A percentile compares a stretch with the other conserved stretches of the same genome.
Conservation (phyloP, 2,888 invertebrate genomes). For the Pseudoips prasinana region DNA sequence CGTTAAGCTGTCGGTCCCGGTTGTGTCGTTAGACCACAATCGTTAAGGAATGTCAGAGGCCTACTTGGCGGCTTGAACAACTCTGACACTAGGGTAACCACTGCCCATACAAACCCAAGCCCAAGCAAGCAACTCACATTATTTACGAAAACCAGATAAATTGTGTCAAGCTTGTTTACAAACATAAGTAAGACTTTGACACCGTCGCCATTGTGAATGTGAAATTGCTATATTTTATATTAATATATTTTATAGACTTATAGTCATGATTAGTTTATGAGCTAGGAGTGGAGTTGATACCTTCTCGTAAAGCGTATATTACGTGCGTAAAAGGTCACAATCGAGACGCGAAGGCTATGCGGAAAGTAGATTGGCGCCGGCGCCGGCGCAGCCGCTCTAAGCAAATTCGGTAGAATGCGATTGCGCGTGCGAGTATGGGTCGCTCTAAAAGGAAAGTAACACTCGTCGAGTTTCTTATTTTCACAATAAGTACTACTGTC, state of each 20-base stretch:
- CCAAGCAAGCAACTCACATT: too few relatives aligned
- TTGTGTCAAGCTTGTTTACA: too few relatives aligned
- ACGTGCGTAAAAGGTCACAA: slow-evolving; percentile 76
- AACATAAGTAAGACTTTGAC: neutral
- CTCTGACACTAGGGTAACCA: too few relatives aligned
- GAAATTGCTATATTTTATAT: slow-evolving; percentile 30
- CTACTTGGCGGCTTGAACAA: too few relatives aligned
- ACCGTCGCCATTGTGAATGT: slow-evolving; percentile 8
- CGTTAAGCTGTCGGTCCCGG: too few relatives aligned
- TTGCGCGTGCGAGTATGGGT: slow-evolving; percentile 36
- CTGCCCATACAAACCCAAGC: too few relatives aligned
- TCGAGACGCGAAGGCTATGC: slow-evolving; percentile 78
- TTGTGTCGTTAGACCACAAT: too few relatives aligned
- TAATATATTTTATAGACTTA: too few relatives aligned
- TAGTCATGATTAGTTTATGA: slow-evolving; percentile 49
- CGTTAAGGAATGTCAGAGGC: too few relatives aligned
- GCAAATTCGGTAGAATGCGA: slow-evolving; percentile 65
- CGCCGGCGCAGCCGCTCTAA: slow-evolving; percentile 52
- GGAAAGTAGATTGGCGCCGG: slow-evolving; percentile 78
- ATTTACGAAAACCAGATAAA: too few relatives aligned
- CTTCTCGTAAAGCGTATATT: slow-evolving; percentile 55
- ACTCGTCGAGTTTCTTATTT: slow-evolving; percentile 21
- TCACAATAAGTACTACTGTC: slow-evolving; percentile 17
- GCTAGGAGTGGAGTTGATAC: slow-evolving; percentile 56
- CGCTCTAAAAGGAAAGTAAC: slow-evolving; percentile 31